Percentiles rank a stretch among this genome's conserved stretches.
Conservation (phyloP, 2,113 vertebrate species). For the Eleginops maclovinus region DNA sequence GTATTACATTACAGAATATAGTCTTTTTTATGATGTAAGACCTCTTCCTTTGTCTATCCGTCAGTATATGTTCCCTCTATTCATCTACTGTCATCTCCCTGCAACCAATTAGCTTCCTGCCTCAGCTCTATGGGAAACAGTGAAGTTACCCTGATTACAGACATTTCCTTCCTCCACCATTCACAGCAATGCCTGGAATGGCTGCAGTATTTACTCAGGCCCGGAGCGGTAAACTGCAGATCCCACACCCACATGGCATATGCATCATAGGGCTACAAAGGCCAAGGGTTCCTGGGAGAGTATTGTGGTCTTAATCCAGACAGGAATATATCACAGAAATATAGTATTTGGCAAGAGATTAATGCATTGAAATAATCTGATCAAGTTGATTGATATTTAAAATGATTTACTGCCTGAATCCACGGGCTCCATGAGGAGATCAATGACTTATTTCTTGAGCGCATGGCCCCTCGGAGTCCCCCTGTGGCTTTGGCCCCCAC, state of each 20-base stretch:
- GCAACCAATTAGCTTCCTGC: conserved; percentile 71
- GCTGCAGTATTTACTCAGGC: conserved; percentile 80
- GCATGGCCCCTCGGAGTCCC: not conserved
- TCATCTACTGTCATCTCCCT: conserved; percentile 71
- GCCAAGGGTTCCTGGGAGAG: conserved; percentile 76
- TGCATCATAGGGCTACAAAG: conserved; percentile 62
- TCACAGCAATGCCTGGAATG: conserved; percentile 79
- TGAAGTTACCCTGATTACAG: conserved; percentile 80
- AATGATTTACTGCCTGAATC: conserved; percentile 7
- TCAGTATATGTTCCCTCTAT: conserved; percentile 42
- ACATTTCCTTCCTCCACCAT: conserved; percentile 81
- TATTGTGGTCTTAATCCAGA: conserved; percentile 30
- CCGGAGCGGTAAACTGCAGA: conserved; percentile 70
- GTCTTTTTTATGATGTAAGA: not conserved
- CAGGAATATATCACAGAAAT: conserved; percentile 16
- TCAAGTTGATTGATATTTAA: conserved; percentile 24
- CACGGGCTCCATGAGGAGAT: not conserved
- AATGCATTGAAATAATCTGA: conserved; percentile 28
- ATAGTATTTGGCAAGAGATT: conserved; percentile 20
- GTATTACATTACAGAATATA: not conserved
- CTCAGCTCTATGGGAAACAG: conserved; percentile 73
- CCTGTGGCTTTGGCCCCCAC: not conserved
- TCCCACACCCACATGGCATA: conserved; percentile 81
- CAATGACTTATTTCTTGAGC: not conserved
- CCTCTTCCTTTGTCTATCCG: conserved; percentile 30